Evolutionary conservation across 2,797 vertebrate species (phyloP).

Genomic region (Eutrigla gurnardus): DNA sequence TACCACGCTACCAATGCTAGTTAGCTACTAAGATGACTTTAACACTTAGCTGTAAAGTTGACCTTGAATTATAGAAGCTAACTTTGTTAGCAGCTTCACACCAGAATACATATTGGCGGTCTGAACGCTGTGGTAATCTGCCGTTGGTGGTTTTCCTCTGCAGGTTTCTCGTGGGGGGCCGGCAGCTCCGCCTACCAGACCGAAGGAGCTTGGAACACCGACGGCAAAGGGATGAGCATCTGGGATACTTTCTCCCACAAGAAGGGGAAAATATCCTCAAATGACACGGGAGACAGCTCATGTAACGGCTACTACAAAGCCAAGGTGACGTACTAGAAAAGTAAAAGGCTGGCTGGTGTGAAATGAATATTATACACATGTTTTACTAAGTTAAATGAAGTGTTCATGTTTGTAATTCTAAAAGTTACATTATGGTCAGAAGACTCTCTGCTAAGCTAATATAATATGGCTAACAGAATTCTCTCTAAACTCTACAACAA

Average conservation of each 20-base stretch:
- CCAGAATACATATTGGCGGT: too few relatives aligned
- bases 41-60: too few relatives aligned
- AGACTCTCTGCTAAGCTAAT: constrained; percentile 7
- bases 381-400: not conserved
- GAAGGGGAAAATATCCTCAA: constrained; percentile 84
- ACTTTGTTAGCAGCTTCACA: too few relatives aligned
- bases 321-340: constrained; percentile 80
- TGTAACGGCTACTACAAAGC: constrained; percentile 91
- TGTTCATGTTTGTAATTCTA: too few relatives aligned
- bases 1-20: too few relatives aligned
- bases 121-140: too few relatives aligned
- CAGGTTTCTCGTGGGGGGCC: constrained; percentile 93
- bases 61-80: too few relatives aligned
- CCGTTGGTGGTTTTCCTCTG: not conserved
- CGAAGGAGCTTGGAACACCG: constrained; percentile 92
- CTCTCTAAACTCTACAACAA: not conserved
- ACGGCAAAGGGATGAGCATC: constrained; percentile 93
- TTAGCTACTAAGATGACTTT: too few relatives aligned
- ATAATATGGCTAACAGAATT: not conserved
- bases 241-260: constrained; percentile 91
- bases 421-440: too few relatives aligned
- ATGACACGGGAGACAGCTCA: constrained; percentile 88
- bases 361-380: not conserved
- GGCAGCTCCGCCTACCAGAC: constrained; percentile 95
- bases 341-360: not conserved